Evolutionary conservation across 2,797 vertebrate species (phyloP).

Genomic region (Crenuchus spilurus): DNA sequence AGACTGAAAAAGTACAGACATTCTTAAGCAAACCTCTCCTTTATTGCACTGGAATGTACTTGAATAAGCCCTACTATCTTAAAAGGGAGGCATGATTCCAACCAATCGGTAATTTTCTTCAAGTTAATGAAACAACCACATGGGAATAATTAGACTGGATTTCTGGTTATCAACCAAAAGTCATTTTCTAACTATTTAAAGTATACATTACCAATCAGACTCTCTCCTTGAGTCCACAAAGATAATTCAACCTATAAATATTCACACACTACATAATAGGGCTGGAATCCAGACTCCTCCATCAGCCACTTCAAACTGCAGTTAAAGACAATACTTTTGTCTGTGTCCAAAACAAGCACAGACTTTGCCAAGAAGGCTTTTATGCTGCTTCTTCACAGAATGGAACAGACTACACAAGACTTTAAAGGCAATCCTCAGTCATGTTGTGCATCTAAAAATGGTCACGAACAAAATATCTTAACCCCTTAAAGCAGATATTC

Average conservation of each 20-base stretch:
- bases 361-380: not conserved
- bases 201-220: not conserved
- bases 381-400: not conserved
- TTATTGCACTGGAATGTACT: not conserved
- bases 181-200: not conserved
- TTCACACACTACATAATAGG: not conserved
- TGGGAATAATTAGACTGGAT: not conserved
- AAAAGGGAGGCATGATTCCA: no score
- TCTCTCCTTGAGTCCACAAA: not conserved
- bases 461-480: not conserved
- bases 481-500: not conserved
- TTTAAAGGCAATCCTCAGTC: not conserved
- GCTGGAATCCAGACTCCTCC: not conserved
- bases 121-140: not conserved
- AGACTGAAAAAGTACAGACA: no score
- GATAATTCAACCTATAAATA: not conserved
- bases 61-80: not conserved
- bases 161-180: not conserved
- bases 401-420: not conserved
- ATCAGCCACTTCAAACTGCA: not conserved
- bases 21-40: no score
- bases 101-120: not conserved
- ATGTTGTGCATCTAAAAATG: constrained; percentile 1
- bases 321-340: not conserved
- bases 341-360: not conserved